Base-by-base conservation (phyloP, 2,888 invertebrate species). In the Agrochola circellaris region DNA sequence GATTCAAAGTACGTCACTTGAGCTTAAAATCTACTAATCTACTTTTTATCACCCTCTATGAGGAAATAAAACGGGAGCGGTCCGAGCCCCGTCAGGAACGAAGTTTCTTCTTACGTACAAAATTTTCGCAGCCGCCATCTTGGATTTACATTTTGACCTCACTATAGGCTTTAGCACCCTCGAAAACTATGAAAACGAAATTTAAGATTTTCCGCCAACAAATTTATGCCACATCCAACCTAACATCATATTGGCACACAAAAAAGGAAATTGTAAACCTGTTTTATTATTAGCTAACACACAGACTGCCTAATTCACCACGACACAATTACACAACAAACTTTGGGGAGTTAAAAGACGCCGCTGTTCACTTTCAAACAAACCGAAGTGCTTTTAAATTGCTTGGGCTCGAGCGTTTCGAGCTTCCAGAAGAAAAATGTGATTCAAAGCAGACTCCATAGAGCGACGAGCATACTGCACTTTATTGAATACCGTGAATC, bases 331-430 rank as follows among this genome's bases (percentile, higher is more conserved):
- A 26, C 20, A 23, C 30, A 60, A 34, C 23, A 45, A 74, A 65
- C 13, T 65, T 42, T 45, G 17, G 5, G 26, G 17, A 56, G 38
- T 67, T 42, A 69, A 65, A 60, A 70, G 45, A 69, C 30, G 34
- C 26, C 68, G 11, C 20, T 73, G 54, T 73, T 79, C 45, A 65
- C 34, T 73, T 69, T 34, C 51, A 69, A 73, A 79, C 23, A 64
- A 79, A 58, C 64, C 26, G n/a, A 60, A 79, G 79, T 79, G 64
- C 64, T 73, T 79, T 79, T 78, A 79, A 79, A 79, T 79, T 79
- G 54, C 65, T 79, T 65, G 54, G 54, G 56, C 30, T 79, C 20
- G 20, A 66, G 26, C 15, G 67, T 62, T 77, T 71, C 15, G 34
- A 69, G 26, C 68, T 23, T 61, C 20, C 51, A 42, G 20, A 67